These are phyloP conservation scores for Philonicus albiceps DNA, from an alignment of 2,888 invertebrate species.

Conservation along the genomic window DNA sequence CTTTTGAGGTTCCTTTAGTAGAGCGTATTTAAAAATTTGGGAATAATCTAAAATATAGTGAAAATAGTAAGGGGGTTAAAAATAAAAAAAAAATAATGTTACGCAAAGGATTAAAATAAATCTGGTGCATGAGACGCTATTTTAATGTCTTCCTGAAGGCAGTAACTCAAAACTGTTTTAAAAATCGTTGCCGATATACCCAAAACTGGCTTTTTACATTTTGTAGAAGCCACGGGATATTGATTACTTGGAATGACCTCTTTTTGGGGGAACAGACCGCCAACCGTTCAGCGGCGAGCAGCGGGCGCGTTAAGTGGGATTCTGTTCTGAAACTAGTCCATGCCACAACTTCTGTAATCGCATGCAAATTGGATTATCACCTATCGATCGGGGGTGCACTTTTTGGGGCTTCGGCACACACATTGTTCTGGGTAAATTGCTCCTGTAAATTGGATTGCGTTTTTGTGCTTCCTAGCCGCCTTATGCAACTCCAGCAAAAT, in stretches of 20 bases:
- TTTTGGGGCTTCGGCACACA: neutral
- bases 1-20: no score
- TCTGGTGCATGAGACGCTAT: neutral
- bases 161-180: neutral
- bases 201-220: neutral
- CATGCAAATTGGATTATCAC: slow-evolving; percentile 23
- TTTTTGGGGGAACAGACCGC: neutral
- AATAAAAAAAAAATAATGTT: no score
- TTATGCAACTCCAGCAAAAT: neutral
- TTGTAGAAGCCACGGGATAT: neutral
- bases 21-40: no score
- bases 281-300: neutral
- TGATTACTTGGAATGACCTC: neutral
- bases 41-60: no score
- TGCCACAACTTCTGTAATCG: slow-evolving; percentile 13
- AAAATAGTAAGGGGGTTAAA: no score
- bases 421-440: neutral
- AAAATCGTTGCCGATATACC: neutral
- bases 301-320: neutral
- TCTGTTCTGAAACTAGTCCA: slow-evolving; percentile 19
- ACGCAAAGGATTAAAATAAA: neutral
- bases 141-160: neutral
- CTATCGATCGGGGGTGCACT: neutral
- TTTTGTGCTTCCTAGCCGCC: neutral
- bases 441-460: neutral